Conservation (phyloP, 2,113 vertebrate species). For the Melanotaenia duboulayi region DNA sequence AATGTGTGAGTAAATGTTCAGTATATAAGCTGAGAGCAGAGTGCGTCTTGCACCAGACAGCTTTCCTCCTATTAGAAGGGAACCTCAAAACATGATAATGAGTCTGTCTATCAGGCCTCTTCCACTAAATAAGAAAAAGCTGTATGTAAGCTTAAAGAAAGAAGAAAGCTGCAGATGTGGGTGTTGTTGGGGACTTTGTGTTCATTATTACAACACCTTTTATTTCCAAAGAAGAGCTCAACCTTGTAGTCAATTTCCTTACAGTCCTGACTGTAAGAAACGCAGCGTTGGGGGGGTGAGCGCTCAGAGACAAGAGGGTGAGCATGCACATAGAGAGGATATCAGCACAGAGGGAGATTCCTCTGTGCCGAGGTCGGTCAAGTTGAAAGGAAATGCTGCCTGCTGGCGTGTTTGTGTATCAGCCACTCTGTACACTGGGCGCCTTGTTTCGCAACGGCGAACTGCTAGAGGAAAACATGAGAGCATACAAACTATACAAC, state of each 20-base stretch:
- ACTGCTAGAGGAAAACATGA: constrained; percentile 50
- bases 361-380: constrained; percentile 22
- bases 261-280: not conserved
- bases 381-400: constrained; percentile 60
- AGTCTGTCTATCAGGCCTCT: no score
- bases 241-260: not conserved
- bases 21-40: no score
- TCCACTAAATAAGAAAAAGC: no score
- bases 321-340: constrained; percentile 2
- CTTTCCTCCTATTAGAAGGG: no score
- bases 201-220: not conserved
- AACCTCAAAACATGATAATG: no score
- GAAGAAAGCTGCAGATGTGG: not conserved
- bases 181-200: not conserved
- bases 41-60: no score
- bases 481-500: constrained; percentile 69
- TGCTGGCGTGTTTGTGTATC: constrained; percentile 61
- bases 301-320: not conserved
- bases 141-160: no score
- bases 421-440: constrained; percentile 55
- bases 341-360: constrained; percentile 29
- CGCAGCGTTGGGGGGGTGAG: not conserved
- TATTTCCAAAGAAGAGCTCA: not conserved
- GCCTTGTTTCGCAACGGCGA: constrained; percentile 76
- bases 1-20: no score